Base-by-base conservation (phyloP, 2,113 vertebrate genomes). In the Todiramphus chloris region DNA sequence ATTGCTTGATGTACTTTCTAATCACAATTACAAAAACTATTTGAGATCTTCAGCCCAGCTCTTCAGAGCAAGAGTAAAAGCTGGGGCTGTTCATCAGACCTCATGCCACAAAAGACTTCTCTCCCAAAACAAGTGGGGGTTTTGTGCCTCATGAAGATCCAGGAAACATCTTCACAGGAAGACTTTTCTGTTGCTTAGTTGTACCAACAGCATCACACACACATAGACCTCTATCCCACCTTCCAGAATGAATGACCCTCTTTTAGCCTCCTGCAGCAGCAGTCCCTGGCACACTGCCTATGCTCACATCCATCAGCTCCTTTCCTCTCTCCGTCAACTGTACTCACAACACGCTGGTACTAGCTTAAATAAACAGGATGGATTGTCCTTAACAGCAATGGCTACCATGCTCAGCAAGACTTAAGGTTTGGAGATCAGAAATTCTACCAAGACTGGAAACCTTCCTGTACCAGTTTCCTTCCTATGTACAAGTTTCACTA, bases 261-360 rank as follows among this genome's bases (percentile, higher is more conserved):
- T 23, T 51, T n/a, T 21, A 56, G 81, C 33, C 16, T 85, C 44
- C 31, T 41, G 66, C 63, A 35, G 59, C 18, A 33, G 12, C 0
- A 0, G 39, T 31, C 31, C 31, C 59, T 60, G 27, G 20, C 37
- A 80, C 24, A 8, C 28, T 50, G 33, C 23, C 11, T 11, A 37
- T 3, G 21, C 25, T 74, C 44, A 48, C 39, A 53, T 16, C 16
- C 20, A 35, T 23, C 27, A 60, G 39, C 44, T 55, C 30, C n/a
- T 21, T 35, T 23, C 39, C 35, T 15, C n/a, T 23, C 39, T 24
- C 13, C 35, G 8, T 8, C 1, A 0, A 12, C 39, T 10, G n/a
- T 9, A 28, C 37, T 2, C 24, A 56, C 18, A 72, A 56, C 19
- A 66, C 16, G 10, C 19, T 7, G 31, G 6, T 15, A 31, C 16